Evolutionary conservation across 2,113 vertebrate genomes (phyloP), one percentile per base, ranked within the genome.

Genomic region (Ailurus styani): DNA sequence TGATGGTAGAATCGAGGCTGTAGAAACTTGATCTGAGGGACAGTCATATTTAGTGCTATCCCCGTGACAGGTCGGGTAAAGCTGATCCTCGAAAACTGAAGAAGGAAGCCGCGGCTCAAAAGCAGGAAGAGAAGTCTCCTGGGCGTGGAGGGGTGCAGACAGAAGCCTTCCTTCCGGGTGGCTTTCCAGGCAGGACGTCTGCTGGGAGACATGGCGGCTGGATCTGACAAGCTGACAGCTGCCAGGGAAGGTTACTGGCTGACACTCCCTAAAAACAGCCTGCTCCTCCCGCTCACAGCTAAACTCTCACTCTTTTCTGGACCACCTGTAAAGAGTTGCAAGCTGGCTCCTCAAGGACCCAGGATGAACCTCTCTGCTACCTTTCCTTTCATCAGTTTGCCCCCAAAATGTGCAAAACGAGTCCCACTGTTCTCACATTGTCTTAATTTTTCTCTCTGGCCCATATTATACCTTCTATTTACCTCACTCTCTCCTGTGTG

Each of bases 131-230:
- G 37, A 45, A 25, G 18, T 1, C 17, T 52, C 34, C 15, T 0
- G 7, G 45, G 2, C 40, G 31, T 34, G 9, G 10, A 10, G 4
- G 23, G 42, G 9, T 8, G 23, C 47, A 75, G 25, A 79, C 18
- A 66, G 3, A 0, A 23, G 15, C 12, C 17, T 12, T 10, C 7
- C 1, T 13, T 5, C 29, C 5, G 0, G 23, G 8, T 10, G 25
- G 9, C 25, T 75, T 64, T 45, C 62, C 34, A 37, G 31, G 0
- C 37, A 64, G 42, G 17, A 34, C 1, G 5, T n/a, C 81, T 83
- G 1, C 4, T 7, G 17, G 42, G 60, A 40, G 13, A 5, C 2
- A 3, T 6, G 18, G 14, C 0, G 55, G 13, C 50, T 50, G 15
- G 25, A 25, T 34, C 55, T 68, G 40, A 68, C 5, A 2, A 62